Conservation (phyloP, 2,113 vertebrate species). For the Leucopternis melanops region DNA sequence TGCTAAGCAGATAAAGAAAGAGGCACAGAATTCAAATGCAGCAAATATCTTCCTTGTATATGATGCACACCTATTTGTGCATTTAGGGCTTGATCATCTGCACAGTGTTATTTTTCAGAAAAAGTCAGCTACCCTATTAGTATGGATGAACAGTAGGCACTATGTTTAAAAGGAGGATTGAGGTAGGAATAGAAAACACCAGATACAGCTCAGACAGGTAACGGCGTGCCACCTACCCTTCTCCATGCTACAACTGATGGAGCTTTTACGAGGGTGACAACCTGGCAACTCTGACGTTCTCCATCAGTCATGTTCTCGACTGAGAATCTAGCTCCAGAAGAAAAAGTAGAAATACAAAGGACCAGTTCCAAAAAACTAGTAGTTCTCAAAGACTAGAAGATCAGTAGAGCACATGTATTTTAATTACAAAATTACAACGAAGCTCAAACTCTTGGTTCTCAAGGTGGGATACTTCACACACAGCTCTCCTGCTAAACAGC, state of each 20-base stretch:
- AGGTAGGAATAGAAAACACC: not conserved
- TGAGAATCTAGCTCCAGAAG: not conserved
- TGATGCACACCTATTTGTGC: no score
- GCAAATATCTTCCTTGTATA: no score
- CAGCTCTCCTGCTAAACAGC: not conserved
- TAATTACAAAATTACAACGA: rapidly evolving
- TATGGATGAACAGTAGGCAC: not conserved
- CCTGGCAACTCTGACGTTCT: not conserved
- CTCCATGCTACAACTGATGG: rapidly evolving
- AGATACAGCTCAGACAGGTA: not conserved
- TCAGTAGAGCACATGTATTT: not conserved
- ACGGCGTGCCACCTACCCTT: not conserved
- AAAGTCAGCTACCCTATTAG: not conserved
- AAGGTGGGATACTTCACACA: not conserved
- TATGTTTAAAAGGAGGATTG: not conserved
- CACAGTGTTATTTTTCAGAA: not conserved
- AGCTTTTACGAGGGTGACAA: not conserved
- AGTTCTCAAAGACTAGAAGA: not conserved
- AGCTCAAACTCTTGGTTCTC: not conserved
- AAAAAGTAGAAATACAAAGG: not conserved
- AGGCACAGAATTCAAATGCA: not conserved
- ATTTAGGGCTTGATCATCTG: not conserved
- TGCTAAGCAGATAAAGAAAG: not conserved
- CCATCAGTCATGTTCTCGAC: not conserved
- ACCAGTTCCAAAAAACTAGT: not conserved